A percentile compares a stretch with the other conserved stretches of the same genome.
These are phyloP conservation scores for Scaptomyza cyrtandrae DNA, from an alignment of 2,888 invertebrate genomes.

Conservation along the genomic window DNA sequence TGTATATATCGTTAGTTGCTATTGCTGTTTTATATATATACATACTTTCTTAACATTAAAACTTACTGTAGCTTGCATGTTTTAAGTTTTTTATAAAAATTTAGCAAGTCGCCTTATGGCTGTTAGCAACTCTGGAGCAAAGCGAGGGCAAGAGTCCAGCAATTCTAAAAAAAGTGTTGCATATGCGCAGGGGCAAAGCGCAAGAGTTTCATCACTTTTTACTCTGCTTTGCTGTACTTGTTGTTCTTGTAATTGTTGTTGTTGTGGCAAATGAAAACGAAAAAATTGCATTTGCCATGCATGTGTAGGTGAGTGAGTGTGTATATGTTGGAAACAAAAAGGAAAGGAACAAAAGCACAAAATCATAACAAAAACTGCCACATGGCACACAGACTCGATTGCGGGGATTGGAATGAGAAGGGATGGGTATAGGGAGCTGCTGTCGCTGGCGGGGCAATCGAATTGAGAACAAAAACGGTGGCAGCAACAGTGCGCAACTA, in stretches of 20 bases:
- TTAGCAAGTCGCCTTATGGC: background rate
- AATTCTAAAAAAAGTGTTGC: slow-evolving; percentile 55
- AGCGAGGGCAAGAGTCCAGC: slow-evolving; percentile 5
- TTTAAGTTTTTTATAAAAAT: slow-evolving; percentile 3
- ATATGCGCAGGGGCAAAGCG: slow-evolving; percentile 60
- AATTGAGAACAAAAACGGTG: slow-evolving; percentile 57
- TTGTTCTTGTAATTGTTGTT: slow-evolving; percentile 33
- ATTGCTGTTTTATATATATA: background rate
- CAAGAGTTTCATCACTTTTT: slow-evolving; percentile 48
- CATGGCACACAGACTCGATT: slow-evolving; percentile 52
- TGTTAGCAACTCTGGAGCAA: slow-evolving; percentile 11
- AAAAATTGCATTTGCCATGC: slow-evolving; percentile 71
- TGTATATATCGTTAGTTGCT: slow-evolving; percentile 42
- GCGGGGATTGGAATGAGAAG: slow-evolving; percentile 7
- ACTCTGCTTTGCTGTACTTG: slow-evolving; percentile 12
- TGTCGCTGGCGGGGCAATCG: slow-evolving; percentile 53
- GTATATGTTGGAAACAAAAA: slow-evolving; percentile 8
- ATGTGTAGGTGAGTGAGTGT: slow-evolving; percentile 32
- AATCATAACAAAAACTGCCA: slow-evolving; percentile 75
- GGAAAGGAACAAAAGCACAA: slow-evolving; percentile 43
- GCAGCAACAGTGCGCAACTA: slow-evolving; percentile 50
- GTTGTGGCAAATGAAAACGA: slow-evolving; percentile 70
- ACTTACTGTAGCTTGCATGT: slow-evolving; percentile 10
- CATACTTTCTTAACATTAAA: slow-evolving; percentile 11
- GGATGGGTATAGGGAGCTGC: background rate